Evolutionary conservation across 1,140 invertebrate species (phyloP), one percentile per base, ranked within the genome.

Genomic region (Drosophila dunni): DNA sequence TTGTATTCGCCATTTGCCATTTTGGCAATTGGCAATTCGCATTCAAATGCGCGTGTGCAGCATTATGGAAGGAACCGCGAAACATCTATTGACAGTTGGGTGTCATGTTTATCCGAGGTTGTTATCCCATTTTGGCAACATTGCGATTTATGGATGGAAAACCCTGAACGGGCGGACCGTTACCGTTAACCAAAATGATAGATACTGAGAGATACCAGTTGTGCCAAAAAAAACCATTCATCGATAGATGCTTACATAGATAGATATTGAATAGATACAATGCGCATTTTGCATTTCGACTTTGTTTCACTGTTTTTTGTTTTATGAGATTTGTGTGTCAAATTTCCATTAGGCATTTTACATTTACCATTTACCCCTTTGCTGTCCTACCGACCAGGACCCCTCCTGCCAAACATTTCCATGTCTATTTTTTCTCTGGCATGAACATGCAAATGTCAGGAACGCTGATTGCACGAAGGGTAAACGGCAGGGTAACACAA

Each of bases 41-140:
- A 75, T 71, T 63, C 57, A 61, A 62, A 51, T 75, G 68, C 68
- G 73, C 73, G 83, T 89, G 82, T 86, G 82, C 79, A 86, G 71
- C 82, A 91, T 91, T 85, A 89, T 91, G 81, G 89, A 91, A 91
- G 79, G 76, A 91, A 91, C 90, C 91, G 90, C 91, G 90, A 91
- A 91, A 91, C 89, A 91, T 91, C 90, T 90, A 91, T 91, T 91
- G 91, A 91, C 91, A 91, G 91, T 91, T 91, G 91, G 90, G 91
- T 91, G 91, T 91, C 91, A 91, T 91, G 91, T 91, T 91, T 91
- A 91, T 90, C 81, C 83, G 76, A 81, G 78, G 69, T 90, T 91
- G 90, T 91, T 91, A 90, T 91, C 90, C 90, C 83, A 91, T 91
- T 89, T 91, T 81, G 81, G 90, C 91, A 90, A 91, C 90, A 91